Percentiles rank a stretch among this genome's conserved stretches.
Evolutionary conservation across 2,113 vertebrate genomes (phyloP).

Genomic region (Sander lucioperca): DNA sequence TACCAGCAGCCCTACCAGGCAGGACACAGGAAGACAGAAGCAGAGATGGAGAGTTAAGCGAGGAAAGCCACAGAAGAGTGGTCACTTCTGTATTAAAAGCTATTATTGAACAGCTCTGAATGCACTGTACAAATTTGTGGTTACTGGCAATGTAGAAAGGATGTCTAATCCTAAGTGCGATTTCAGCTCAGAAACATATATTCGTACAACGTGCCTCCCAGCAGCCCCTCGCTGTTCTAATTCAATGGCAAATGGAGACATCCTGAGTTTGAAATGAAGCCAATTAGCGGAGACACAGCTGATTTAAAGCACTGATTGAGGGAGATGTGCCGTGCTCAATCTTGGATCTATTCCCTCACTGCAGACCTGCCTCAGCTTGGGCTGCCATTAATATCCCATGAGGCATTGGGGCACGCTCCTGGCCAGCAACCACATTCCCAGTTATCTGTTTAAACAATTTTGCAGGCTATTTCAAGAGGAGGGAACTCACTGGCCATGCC

Average conservation of each 20-base stretch:
- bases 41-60: conserved; percentile 27
- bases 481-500: conserved; percentile 67
- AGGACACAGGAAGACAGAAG: conserved; percentile 32
- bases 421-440: conserved; percentile 79
- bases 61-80: conserved; percentile 25
- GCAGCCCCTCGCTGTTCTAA: conserved; percentile 70
- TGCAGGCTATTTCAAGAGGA: conserved; percentile 83
- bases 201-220: conserved; percentile 54
- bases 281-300: conserved; percentile 80
- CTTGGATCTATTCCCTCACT: conserved; percentile 78
- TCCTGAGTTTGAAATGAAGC: conserved; percentile 80
- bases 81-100: conserved; percentile 17
- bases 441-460: conserved; percentile 87
- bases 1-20: conserved; percentile 45
- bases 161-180: conserved; percentile 18
- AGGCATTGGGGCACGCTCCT: conserved; percentile 81
- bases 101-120: conserved; percentile 18
- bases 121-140: conserved; percentile 12
- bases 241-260: conserved; percentile 79
- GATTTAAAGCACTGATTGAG: conserved; percentile 75
- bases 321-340: conserved; percentile 76
- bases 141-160: not conserved
- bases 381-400: conserved; percentile 80
- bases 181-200: conserved; percentile 49
- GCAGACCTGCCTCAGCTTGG: conserved; percentile 73